phyloP scores from a whole-genome alignment of 2,888 invertebrate genomes.

The Deroplatys truncata region DNA sequence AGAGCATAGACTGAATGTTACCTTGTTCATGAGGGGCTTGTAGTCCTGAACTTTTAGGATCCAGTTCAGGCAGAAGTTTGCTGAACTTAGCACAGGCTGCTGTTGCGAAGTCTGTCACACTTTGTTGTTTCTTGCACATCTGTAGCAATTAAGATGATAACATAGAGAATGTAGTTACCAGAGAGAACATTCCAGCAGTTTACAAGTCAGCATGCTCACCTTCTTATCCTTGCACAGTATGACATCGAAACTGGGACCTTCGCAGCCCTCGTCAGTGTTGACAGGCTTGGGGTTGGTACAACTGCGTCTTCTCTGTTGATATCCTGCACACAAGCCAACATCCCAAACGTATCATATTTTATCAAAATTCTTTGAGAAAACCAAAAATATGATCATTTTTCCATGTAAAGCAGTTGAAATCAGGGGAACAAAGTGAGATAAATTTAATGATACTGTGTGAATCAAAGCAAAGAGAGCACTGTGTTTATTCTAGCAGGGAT shows the following conservation, averaged over 20 bases:
- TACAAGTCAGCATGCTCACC: slow-evolving; percentile 40
- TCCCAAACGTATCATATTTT: too few relatives aligned
- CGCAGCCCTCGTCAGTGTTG: slow-evolving; percentile 55
- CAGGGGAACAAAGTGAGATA: too few relatives aligned
- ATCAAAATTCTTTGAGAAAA: neutral
- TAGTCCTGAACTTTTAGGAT: slow-evolving; percentile 62
- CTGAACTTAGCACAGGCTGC: slow-evolving; percentile 62
- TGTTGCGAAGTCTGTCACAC: slow-evolving; percentile 56
- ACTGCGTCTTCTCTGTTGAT: slow-evolving; percentile 51
- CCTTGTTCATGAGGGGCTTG: slow-evolving; percentile 70
- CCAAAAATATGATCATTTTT: too few relatives aligned
- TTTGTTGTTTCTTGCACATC: slow-evolving; percentile 50
- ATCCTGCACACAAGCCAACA: slow-evolving; percentile 39
- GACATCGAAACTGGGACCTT: slow-evolving; percentile 61
- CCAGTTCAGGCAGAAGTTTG: slow-evolving; percentile 56
- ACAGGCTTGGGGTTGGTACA: slow-evolving; percentile 51
- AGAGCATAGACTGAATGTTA: too few relatives aligned
- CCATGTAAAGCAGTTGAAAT: too few relatives aligned
- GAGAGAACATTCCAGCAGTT: neutral
- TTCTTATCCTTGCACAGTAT: slow-evolving; percentile 62
- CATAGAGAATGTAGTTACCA: neutral
- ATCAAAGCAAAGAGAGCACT: too few relatives aligned
- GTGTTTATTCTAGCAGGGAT: too few relatives aligned
- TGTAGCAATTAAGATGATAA: slow-evolving; percentile 31
- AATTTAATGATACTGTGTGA: too few relatives aligned